These are phyloP conservation scores for Uropetala carovei DNA, from an alignment of 2,888 invertebrate genomes.

Conservation along the genomic window DNA sequence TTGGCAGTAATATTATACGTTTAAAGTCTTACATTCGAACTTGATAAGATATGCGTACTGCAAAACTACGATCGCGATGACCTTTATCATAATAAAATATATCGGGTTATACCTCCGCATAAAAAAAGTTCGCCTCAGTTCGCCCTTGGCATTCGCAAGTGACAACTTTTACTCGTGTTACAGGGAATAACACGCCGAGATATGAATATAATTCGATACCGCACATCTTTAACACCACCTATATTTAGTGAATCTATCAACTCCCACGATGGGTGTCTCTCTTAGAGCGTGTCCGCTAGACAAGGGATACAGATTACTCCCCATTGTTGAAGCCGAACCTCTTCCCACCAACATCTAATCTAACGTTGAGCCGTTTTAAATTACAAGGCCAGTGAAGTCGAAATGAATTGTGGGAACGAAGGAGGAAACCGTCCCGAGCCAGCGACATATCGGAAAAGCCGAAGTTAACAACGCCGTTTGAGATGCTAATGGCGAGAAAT, in stretches of 20 bases:
- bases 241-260: conserved; percentile 7
- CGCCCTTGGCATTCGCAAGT: not conserved
- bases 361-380: conserved; percentile 24
- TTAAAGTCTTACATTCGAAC: no score
- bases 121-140: not conserved
- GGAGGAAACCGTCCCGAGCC: not conserved
- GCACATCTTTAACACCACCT: not conserved
- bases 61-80: no score
- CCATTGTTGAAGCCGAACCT: conserved; percentile 5
- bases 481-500: not conserved
- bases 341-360: conserved; percentile 18
- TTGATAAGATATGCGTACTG: no score
- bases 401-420: not conserved
- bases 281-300: not conserved
- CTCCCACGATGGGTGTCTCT: not conserved
- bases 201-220: not conserved
- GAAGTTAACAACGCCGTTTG: not conserved
- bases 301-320: not conserved
- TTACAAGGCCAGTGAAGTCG: conserved; percentile 9
- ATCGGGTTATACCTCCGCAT: no score
- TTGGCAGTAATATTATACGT: no score
- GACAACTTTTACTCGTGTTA: not conserved
- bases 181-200: not conserved
- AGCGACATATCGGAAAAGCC: not conserved
- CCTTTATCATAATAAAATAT: no score